Evolutionary conservation across 2,888 invertebrate species (phyloP), one percentile per base, ranked within the genome.

Genomic region (Apamea sordens): DNA sequence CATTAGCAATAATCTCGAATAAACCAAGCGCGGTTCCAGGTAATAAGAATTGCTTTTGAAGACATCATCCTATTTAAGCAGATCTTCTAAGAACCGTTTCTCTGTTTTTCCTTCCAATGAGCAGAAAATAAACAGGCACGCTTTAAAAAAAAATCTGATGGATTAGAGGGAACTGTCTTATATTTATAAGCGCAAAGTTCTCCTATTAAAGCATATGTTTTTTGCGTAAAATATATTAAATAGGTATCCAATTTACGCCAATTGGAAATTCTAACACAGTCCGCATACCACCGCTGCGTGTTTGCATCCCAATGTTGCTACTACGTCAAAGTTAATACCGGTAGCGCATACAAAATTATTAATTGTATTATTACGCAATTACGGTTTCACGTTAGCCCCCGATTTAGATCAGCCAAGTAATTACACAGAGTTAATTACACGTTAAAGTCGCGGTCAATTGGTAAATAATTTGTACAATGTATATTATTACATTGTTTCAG

Each of bases 291-390:
- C n/a, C 50, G 36, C 63, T 41, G 13, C 44, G 59, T 61, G 74
- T 74, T 72, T 86, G 74, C 74, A 73, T 86, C 76, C 61, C 64
- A 80, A 83, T 77, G 80, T 83, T 75, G 75, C 65, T 71, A 61
- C 82, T 72, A 86, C 80, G 61, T 79, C 85, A 80, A 86, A 75
- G 63, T 83, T 86, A 80, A 85, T 85, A 77, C 86, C 74, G 72
- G 83, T 72, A 76, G 61, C 68, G 76, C 80, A 85, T 69, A 86
- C 86, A 82, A 82, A 82, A 86, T 85, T 86, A 86, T 84, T 82
- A 77, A 86, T 84, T 84, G 75, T 86, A 86, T 82, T 81, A 82
- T 79, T 85, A 84, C 73, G 76, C 82, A 86, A 84, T 86, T 86
- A 84, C 32, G 72, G 79, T 74, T 76, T 70, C 81, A 77, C 71